These are phyloP conservation scores for Sus scrofa DNA, from an alignment of 2,113 vertebrate genomes.

Conservation along the genomic window T2T-Sscrofa CM000823.6:18712001-18712500, in stretches of 20 bases:
- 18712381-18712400: not conserved
- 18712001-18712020: not conserved
- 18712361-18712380: not conserved
- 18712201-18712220: no score
- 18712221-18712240: no score
- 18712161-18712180: no score
- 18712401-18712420: not conserved
- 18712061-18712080: no score
- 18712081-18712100: no score
- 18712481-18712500: conserved; percentile 97
- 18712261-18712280: no score
- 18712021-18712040: not conserved
- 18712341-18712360: not conserved
- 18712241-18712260: no score
- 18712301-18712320: not conserved
- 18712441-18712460: conserved; percentile 96
- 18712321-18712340: not conserved
- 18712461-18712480: conserved; percentile 94
- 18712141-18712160: no score
- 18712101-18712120: no score
- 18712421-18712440: conserved; percentile 92
- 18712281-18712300: no score
- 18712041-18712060: not conserved
- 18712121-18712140: no score
- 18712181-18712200: no score